A percentile compares a stretch with the other conserved stretches of the same genome.
These are phyloP conservation scores for Rhinoraja longicauda DNA, from an alignment of 2,797 vertebrate species.

Conservation along the genomic window DNA sequence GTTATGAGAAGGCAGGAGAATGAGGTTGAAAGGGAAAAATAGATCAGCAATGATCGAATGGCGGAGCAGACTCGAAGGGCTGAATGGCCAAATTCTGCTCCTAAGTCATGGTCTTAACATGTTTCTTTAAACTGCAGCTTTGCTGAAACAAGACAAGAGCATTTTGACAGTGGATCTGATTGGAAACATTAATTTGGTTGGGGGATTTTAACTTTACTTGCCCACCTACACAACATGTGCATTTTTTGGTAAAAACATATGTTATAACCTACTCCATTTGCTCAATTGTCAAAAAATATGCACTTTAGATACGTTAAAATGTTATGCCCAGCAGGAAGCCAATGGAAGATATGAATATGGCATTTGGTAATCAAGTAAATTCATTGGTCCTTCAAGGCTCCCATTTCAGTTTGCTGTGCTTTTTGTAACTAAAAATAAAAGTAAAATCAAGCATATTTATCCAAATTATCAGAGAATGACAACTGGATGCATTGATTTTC, in stretches of 20 bases:
- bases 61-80: no score
- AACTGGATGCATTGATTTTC: background rate
- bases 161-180: background rate
- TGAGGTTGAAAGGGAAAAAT: no score
- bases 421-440: background rate
- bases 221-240: background rate
- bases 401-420: background rate
- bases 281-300: background rate
- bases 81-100: no score
- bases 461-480: background rate
- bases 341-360: background rate
- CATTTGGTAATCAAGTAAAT: background rate
- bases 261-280: background rate
- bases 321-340: background rate
- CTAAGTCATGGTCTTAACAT: background rate
- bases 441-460: background rate
- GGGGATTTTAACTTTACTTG: background rate
- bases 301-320: background rate
- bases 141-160: background rate
- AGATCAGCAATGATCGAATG: no score
- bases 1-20: no score
- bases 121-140: background rate
- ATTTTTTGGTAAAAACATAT: no score
- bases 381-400: background rate
- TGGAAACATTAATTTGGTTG: background rate